Conservation (phyloP, 2,888 invertebrate species). For the Acanthococcus lagerstroemiae region DNA sequence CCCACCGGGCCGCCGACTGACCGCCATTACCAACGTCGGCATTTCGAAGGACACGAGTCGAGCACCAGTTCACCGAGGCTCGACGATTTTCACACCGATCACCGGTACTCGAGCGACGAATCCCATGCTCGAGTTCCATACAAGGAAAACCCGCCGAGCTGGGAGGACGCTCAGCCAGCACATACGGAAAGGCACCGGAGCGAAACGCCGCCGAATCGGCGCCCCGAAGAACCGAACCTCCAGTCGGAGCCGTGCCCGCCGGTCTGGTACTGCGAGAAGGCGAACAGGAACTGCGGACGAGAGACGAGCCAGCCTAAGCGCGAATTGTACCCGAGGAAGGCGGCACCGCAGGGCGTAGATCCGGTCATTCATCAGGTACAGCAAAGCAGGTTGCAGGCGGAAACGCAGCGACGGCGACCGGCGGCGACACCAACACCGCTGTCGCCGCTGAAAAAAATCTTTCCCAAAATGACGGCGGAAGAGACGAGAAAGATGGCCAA, state of each 20-base stretch:
- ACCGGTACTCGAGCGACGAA: not conserved
- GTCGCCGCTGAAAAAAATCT: too few relatives aligned
- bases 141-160: not conserved
- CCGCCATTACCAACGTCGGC: not conserved
- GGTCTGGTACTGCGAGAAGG: not conserved
- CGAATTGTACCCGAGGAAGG: not conserved
- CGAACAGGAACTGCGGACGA: not conserved
- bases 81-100: not conserved
- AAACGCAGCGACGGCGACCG: not conserved
- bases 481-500: constrained; percentile 7
- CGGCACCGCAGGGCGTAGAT: not conserved
- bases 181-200: not conserved
- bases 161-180: not conserved
- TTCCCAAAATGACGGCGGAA: not conserved
- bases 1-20: not conserved
- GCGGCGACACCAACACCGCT: too few relatives aligned
- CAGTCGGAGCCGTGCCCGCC: not conserved
- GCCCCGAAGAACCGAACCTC: not conserved
- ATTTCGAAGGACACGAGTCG: not conserved
- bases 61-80: not conserved
- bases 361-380: not conserved
- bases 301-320: not conserved
- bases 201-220: not conserved
- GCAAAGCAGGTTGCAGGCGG: not conserved
- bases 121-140: not conserved